Evolutionary conservation across 2,888 invertebrate genomes (phyloP).

Genomic region (Griposia aprilina): DNA sequence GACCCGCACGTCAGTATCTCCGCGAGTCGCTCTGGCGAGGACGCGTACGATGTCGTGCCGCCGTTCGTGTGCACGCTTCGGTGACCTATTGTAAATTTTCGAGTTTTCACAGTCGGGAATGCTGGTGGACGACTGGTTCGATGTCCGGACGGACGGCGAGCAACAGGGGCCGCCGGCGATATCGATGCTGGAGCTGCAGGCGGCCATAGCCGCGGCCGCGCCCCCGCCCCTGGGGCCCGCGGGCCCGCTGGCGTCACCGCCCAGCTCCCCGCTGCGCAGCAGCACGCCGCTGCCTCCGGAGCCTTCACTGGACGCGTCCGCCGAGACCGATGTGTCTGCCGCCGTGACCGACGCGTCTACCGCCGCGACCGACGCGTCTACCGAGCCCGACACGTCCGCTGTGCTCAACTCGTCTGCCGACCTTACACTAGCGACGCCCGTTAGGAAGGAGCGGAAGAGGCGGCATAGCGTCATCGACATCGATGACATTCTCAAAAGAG

Average conservation of each 20-base stretch:
- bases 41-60: background rate
- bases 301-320: background rate
- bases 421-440: background rate
- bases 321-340: slow-evolving; percentile 43
- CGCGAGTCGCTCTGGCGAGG: background rate
- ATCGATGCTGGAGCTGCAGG: slow-evolving; percentile 82
- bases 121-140: slow-evolving; percentile 82
- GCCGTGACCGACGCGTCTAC: background rate
- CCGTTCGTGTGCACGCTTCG: background rate
- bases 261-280: slow-evolving; percentile 4
- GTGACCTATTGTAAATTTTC: background rate
- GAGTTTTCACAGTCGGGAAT: slow-evolving; percentile 74
- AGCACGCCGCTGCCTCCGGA: slow-evolving; percentile 28
- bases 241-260: slow-evolving; percentile 50
- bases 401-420: background rate
- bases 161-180: slow-evolving; percentile 70
- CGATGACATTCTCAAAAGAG: slow-evolving; percentile 63
- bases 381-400: background rate
- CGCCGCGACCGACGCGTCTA: background rate
- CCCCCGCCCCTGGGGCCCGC: slow-evolving; percentile 58
- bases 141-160: slow-evolving; percentile 45
- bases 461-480: slow-evolving; percentile 60
- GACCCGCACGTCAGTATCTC: slow-evolving; percentile 74
- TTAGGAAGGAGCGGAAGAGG: slow-evolving; percentile 72
- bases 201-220: slow-evolving; percentile 78